These are phyloP conservation scores for Odontocerum albicorne DNA, from an alignment of 2,888 invertebrate genomes.

Conservation along the genomic window DNA sequence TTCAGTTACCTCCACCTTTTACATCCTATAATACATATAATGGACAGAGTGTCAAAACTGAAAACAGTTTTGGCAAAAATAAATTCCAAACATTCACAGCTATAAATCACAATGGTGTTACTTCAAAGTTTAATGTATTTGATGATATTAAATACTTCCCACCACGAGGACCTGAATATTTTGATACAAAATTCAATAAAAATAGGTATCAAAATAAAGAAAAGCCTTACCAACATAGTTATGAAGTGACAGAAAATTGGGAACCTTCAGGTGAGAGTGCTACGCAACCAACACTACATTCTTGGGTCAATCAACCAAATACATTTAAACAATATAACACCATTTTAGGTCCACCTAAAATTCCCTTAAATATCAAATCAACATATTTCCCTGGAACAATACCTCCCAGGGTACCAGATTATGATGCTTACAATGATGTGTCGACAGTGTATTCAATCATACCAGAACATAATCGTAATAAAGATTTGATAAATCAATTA, in stretches of 20 bases:
- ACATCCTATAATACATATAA: slow-evolving; percentile 37
- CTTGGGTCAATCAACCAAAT: slow-evolving; percentile 48
- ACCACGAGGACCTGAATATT: slow-evolving; percentile 38
- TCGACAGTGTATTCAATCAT: slow-evolving; percentile 32
- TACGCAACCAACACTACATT: slow-evolving; percentile 46
- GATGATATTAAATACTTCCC: slow-evolving; percentile 42
- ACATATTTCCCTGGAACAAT: slow-evolving; percentile 39
- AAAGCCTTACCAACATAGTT: slow-evolving; percentile 43
- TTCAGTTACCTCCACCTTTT: slow-evolving; percentile 44
- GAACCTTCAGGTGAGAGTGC: slow-evolving; percentile 44
- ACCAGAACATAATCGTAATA: slow-evolving; percentile 28
- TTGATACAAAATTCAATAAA: slow-evolving; percentile 34
- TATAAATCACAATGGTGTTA: slow-evolving; percentile 32
- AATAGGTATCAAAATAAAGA: slow-evolving; percentile 31
- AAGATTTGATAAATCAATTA: slow-evolving; percentile 20
- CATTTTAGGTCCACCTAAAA: slow-evolving; percentile 44
- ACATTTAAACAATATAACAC: slow-evolving; percentile 42
- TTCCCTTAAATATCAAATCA: slow-evolving; percentile 50
- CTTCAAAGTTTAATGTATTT: slow-evolving; percentile 44
- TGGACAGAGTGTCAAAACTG: slow-evolving; percentile 15
- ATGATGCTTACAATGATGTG: slow-evolving; percentile 13
- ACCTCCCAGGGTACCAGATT: slow-evolving; percentile 12
- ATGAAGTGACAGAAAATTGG: slow-evolving; percentile 52
- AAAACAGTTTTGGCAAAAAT: slow-evolving; percentile 21
- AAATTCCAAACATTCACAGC: slow-evolving; percentile 23